phyloP scores from a whole-genome alignment of 1,140 invertebrate genomes.

The Ips nitidus region DNA sequence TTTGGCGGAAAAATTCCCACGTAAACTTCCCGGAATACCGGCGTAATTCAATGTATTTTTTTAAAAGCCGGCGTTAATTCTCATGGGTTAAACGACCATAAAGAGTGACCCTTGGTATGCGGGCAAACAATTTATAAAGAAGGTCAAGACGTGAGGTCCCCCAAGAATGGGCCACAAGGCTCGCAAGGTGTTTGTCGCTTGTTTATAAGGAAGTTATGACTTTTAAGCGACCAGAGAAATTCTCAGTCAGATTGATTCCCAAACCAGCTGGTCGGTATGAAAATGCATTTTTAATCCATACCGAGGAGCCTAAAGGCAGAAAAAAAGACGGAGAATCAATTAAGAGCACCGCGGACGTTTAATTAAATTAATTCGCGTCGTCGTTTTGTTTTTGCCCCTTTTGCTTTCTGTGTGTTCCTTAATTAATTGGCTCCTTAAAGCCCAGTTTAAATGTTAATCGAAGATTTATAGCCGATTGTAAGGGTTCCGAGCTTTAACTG shows the following conservation, averaged over 20 bases:
- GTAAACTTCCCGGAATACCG: not conserved
- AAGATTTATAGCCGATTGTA: conserved; percentile 38
- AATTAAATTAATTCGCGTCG: conserved; percentile 32
- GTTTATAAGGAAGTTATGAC: conserved; percentile 28
- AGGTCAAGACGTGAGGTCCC: conserved; percentile 27
- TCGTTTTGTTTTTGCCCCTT: conserved; percentile 27
- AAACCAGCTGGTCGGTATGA: no score
- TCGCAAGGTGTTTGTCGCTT: conserved; percentile 23
- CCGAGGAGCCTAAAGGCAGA: no score
- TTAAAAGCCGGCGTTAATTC: conserved; percentile 20
- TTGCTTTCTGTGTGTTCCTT: conserved; percentile 38
- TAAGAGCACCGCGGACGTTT: conserved; percentile 26
- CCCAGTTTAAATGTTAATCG: conserved; percentile 39
- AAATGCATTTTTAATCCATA: no score
- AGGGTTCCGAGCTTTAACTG: conserved; percentile 18
- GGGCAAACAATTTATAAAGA: conserved; percentile 30
- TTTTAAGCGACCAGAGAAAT: not conserved
- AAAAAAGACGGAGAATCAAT: conserved; percentile 5
- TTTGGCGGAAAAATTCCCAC: not conserved
- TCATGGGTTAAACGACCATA: conserved; percentile 30
- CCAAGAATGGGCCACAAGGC: conserved; percentile 14
- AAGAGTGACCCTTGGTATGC: conserved; percentile 26
- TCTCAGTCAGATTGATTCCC: no score
- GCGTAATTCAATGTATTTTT: not conserved
- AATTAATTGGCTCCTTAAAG: conserved; percentile 40